Percentiles rank a stretch among this genome's conserved stretches.
Evolutionary conservation across 2,888 invertebrate species (phyloP).

Genomic region (Cephus pygmeus): DNA sequence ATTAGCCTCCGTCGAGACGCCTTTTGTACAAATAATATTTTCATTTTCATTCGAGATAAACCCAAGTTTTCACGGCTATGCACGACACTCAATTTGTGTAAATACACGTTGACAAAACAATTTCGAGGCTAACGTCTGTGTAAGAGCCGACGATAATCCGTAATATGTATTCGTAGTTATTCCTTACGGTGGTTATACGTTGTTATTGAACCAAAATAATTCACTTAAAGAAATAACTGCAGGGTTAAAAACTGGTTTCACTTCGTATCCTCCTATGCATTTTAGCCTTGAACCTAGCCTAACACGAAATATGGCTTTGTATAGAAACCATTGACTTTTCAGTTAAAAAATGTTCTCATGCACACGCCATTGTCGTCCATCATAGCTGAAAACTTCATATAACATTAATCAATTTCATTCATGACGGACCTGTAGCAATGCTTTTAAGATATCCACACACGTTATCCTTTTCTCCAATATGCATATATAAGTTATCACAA

Average conservation of each 20-base stretch:
- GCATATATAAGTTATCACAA: not conserved
- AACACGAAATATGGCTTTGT: not conserved
- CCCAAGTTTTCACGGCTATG: not conserved
- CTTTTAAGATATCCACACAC: not conserved
- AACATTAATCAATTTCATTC: not conserved
- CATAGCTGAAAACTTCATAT: not conserved
- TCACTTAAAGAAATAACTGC: not conserved
- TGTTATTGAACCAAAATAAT: not conserved
- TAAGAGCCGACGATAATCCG: not conserved
- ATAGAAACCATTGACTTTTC: not conserved
- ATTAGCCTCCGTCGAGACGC: not conserved
- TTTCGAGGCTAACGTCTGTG: not conserved
- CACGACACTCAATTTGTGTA: not conserved
- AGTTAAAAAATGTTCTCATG: not conserved
- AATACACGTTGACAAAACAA: not conserved
- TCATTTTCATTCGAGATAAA: not conserved
- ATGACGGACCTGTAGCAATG: not conserved
- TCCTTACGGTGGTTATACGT: not conserved
- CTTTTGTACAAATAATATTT: not conserved
- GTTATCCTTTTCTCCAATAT: not conserved
- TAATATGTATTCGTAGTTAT: not conserved
- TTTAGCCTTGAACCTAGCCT: not conserved
- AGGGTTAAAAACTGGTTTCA: not conserved
- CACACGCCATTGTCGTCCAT: not conserved
- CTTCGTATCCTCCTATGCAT: not conserved